Evolutionary conservation across 2,888 invertebrate genomes (phyloP).

Genomic region (Synanthedon tipuliformis): DNA sequence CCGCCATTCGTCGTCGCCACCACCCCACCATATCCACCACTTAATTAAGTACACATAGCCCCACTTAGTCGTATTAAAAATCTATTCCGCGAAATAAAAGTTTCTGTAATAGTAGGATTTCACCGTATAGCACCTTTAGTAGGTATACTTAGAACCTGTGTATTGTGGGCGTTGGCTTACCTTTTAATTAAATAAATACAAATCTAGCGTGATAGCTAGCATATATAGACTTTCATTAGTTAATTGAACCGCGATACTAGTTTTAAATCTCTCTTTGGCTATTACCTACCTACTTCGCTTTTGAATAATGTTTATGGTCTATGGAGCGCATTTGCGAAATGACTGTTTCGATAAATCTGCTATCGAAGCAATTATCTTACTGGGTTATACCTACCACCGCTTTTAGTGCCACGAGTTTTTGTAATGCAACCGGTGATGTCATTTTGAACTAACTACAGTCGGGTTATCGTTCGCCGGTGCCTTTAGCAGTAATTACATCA

Average conservation of each 20-base stretch:
- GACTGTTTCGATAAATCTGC: background rate
- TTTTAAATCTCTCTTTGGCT: background rate
- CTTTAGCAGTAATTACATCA: constrained; percentile 4
- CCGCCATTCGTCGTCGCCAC: constrained; percentile 8
- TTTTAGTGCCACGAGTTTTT: background rate
- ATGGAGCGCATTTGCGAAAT: background rate
- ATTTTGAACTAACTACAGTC: constrained; percentile 6
- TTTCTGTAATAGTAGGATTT: background rate
- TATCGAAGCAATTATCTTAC: too few relatives aligned
- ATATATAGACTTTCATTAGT: constrained; percentile 2
- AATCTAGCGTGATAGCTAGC: constrained; percentile 7
- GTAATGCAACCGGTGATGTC: constrained; percentile 15
- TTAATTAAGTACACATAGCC: constrained; percentile 35
- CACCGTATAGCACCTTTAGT: too few relatives aligned
- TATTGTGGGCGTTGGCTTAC: constrained; percentile 15
- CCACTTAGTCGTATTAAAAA: constrained; percentile 49
- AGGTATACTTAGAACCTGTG: background rate
- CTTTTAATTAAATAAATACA: constrained; percentile 29
- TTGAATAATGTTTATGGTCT: background rate
- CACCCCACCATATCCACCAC: constrained; percentile 15
- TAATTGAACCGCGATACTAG: background rate
- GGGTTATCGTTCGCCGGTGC: constrained; percentile 17
- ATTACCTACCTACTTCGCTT: background rate
- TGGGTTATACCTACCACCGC: too few relatives aligned
- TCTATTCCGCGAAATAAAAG: constrained; percentile 39